These are phyloP conservation scores for Halocynthia aurantium DNA, from an alignment of 23 tunicate species.

Conservation along the genomic window DNA sequence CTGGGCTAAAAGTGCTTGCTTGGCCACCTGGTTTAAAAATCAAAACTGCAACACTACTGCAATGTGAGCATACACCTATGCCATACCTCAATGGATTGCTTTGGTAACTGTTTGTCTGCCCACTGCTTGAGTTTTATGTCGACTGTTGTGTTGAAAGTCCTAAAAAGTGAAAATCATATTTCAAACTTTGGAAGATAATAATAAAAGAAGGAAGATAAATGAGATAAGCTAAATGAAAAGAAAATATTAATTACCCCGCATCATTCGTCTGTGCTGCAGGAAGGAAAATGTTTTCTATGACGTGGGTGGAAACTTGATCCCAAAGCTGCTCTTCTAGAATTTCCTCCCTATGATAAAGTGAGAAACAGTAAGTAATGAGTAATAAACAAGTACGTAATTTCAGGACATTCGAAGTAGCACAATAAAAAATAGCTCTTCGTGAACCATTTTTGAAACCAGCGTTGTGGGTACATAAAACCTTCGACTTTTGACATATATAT, in stretches of 20 bases:
- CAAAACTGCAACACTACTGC: neutral
- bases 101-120: conserved; percentile 75
- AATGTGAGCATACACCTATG: neutral
- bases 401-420: no score
- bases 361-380: neutral
- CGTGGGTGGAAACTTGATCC: conserved; percentile 68
- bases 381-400: no score
- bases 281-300: conserved; percentile 82
- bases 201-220: no score
- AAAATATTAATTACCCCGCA: conserved; percentile 27
- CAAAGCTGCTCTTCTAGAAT: conserved; percentile 66
- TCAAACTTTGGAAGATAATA: no score
- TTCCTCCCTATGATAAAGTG: conserved; percentile 25
- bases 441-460: no score
- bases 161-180: no score
- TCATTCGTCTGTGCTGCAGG: conserved; percentile 89
- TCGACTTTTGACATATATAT: no score
- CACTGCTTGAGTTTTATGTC: conserved; percentile 90
- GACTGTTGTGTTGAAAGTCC: conserved; percentile 82
- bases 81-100: conserved; percentile 45
- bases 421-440: no score
- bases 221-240: no score
- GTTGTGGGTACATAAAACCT: no score
- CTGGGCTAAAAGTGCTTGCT: conserved; percentile 54
- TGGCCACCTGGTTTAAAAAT: conserved; percentile 31